These are phyloP conservation scores for Boloria euphrosyne DNA, from an alignment of 2,888 invertebrate species.

Conservation along the genomic window DNA sequence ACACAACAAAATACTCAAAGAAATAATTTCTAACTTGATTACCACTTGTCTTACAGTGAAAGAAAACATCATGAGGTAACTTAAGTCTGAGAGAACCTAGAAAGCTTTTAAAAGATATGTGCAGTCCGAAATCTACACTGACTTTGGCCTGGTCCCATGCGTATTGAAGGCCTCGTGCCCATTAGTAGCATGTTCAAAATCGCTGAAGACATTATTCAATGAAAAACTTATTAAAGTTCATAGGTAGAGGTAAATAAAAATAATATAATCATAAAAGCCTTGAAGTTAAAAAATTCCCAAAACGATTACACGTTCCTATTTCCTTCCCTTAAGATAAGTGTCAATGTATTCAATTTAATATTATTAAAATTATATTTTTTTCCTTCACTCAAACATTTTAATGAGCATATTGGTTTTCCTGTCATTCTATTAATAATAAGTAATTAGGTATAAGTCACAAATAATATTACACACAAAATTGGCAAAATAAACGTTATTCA, in stretches of 20 bases:
- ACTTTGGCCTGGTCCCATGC: too few relatives aligned
- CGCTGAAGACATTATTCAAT: too few relatives aligned
- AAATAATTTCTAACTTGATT: background rate
- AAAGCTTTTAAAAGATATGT: too few relatives aligned
- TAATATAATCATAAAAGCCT: background rate
- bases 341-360: background rate
- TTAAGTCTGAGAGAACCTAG: too few relatives aligned
- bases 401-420: background rate
- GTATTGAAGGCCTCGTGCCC: too few relatives aligned
- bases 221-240: too few relatives aligned
- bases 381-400: background rate
- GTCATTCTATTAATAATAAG: background rate
- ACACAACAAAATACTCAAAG: slow-evolving; percentile 4
- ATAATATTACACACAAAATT: background rate
- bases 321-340: slow-evolving; percentile 13
- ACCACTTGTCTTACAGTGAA: too few relatives aligned
- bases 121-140: too few relatives aligned
- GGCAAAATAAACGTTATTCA: background rate
- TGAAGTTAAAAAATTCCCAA: slow-evolving; percentile 13
- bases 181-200: too few relatives aligned
- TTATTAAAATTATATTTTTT: slow-evolving; percentile 3
- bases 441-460: background rate
- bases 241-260: background rate
- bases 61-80: too few relatives aligned
- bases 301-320: slow-evolving; percentile 7